Evolutionary conservation across 2,888 invertebrate species (phyloP).

Genomic region (Pyrrhosoma nymphula): DNA sequence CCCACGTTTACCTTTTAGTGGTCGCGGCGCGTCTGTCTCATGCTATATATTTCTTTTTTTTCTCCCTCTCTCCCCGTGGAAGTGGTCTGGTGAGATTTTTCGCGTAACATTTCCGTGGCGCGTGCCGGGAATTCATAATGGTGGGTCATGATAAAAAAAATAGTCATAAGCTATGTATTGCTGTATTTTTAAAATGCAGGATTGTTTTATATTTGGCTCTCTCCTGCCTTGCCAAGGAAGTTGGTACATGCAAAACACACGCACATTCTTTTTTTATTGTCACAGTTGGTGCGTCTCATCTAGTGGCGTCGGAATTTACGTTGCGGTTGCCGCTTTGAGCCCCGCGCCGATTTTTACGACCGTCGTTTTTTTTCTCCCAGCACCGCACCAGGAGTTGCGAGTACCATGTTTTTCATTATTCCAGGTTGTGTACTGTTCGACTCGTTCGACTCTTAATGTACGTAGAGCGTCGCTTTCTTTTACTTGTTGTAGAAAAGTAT

Average conservation of each 20-base stretch:
- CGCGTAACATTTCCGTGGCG: constrained; percentile 16
- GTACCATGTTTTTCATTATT: not conserved
- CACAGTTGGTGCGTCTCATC: not conserved
- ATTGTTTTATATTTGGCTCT: not conserved
- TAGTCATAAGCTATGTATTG: not conserved
- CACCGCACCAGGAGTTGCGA: not conserved
- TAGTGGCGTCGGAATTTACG: not conserved
- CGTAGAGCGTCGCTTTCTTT: no score
- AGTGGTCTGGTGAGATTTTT: constrained; percentile 32
- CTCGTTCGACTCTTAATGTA: not conserved
- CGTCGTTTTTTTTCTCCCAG: not conserved
- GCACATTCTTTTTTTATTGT: not conserved
- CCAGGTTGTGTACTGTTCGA: not conserved
- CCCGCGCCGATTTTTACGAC: not conserved
- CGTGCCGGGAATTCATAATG: constrained; percentile 13
- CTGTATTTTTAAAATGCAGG: not conserved
- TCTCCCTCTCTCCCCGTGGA: not conserved
- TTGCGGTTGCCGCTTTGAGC: not conserved
- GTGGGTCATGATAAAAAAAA: not conserved
- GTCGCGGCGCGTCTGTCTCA: not conserved
- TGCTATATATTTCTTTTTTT: not conserved
- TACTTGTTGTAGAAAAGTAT: not conserved
- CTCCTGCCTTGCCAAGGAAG: not conserved
- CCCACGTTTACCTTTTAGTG: constrained; percentile 7
- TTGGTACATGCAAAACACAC: not conserved